A percentile compares a stretch with the other conserved stretches of the same genome.
Conservation (phyloP, 1,140 invertebrate genomes). For the Drosophila orena region DNA sequence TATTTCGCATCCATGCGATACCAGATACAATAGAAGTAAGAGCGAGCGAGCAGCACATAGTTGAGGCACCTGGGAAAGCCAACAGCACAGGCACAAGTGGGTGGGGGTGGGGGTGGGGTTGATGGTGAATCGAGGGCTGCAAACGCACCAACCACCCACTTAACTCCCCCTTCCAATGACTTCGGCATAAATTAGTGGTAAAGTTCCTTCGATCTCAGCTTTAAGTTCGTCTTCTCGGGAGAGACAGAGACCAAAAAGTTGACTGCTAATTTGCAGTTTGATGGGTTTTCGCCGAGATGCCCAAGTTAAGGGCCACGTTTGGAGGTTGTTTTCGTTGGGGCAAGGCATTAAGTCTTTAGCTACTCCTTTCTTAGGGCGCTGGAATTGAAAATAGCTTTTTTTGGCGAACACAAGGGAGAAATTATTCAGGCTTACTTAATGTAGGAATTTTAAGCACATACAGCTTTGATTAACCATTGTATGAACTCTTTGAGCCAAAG, state of each 20-base stretch:
- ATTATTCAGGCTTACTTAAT: no score
- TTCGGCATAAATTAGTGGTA: constrained; percentile 60
- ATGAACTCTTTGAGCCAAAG: no score
- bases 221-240: constrained; percentile 29
- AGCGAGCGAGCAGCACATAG: constrained; percentile 15
- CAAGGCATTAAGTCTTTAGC: constrained; percentile 32
- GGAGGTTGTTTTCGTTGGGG: constrained; percentile 29
- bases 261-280: constrained; percentile 43
- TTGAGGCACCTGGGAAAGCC: constrained; percentile 49
- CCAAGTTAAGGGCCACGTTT: constrained; percentile 17
- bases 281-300: constrained; percentile 28
- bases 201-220: constrained; percentile 48
- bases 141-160: constrained; percentile 1
- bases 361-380: constrained; percentile 10
- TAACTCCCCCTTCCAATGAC: constrained; percentile 5
- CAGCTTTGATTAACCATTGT: no score
- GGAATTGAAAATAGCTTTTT: constrained; percentile 1
- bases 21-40: not conserved
- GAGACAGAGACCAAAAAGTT: not conserved
- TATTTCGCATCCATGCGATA: not conserved
- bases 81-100: constrained; percentile 47
- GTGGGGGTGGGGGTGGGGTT: not conserved
- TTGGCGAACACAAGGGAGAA: not conserved
- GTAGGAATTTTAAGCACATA: no score
- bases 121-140: not conserved